Conservation (phyloP, 2,888 invertebrate genomes). For the Hypercompe scribonia region DNA sequence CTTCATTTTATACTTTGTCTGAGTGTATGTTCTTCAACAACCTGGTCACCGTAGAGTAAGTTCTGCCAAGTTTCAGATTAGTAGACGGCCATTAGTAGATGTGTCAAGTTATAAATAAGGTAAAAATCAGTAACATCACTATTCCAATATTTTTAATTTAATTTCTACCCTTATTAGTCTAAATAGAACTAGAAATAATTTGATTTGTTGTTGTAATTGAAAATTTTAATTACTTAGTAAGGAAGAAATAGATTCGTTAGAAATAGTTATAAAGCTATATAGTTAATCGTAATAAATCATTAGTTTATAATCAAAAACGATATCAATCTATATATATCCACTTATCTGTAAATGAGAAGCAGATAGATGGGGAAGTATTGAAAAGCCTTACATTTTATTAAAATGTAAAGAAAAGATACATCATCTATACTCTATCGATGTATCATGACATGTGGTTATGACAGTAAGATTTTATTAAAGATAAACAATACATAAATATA, state of each 20-base stretch:
- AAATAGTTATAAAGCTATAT: too few species aligned
- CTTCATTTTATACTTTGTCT: neutral
- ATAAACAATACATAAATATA: constrained; percentile 44
- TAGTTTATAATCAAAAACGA: neutral
- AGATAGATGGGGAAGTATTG: neutral
- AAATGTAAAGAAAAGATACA: neutral
- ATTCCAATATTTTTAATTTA: too few species aligned
- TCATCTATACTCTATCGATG: too few species aligned
- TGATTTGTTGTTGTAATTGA: neutral
- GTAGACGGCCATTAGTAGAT: too few species aligned
- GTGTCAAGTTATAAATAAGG: too few species aligned
- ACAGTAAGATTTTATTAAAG: constrained; percentile 42
- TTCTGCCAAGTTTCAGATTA: neutral
- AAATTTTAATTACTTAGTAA: neutral
- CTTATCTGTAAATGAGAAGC: neutral
- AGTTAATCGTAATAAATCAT: too few species aligned
- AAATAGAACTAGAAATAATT: neutral
- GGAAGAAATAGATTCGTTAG: too few species aligned
- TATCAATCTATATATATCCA: neutral
- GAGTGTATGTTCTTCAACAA: neutral
- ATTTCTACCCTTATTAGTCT: too few species aligned
- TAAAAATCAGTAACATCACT: too few species aligned
- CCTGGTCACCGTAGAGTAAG: too few species aligned
- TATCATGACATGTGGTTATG: constrained; percentile 12
- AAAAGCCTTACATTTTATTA: neutral